Evolutionary conservation across 2,888 invertebrate genomes (phyloP), one percentile per base, ranked within the genome.

Genomic region (Melitaea athalia): DNA sequence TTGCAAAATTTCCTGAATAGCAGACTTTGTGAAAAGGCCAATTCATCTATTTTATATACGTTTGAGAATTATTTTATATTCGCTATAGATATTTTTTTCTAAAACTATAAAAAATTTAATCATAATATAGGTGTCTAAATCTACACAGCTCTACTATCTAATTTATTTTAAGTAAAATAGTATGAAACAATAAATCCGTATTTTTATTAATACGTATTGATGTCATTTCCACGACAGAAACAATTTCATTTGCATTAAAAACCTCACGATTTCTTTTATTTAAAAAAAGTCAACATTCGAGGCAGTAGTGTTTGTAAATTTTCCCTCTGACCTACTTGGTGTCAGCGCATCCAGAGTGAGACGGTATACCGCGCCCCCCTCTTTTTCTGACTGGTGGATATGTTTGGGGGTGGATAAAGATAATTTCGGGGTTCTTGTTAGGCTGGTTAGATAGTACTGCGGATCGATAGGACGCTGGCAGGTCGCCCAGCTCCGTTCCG

Each of bases 301-400:
- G 78, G 84, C 63, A 86, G 87, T 90, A 89, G 89, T 91, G 88
- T 91, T 92, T 91, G 91, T 91, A 90, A 90, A 92, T 89, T 91
- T 91, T 92, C 91, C 90, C 84, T 91, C 84, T 92, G 92, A 92
- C 92, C 92, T 92, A 92, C 89, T 92, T 92, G 91, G 85, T 82
- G 84, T 88, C 84, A 86, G 83, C 79, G 78, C 77, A 78, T 78
- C 91, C 89, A 89, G 79, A 77, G 70, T 75, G 75, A 53, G 72
- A 71, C 81, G 91, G 84, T 72, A 88, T 81, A 68, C 87, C 81
- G 70, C 79, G 76, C 74, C 79, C 78, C 76, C 73, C 83, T 75
- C 77, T 78, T 75, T 72, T 72, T 79, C 77, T 77, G 74, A 76
- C 75, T 76, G 77, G 74, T 76, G 75, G 74, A 78, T 78, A 78